Percentiles rank a stretch among this genome's conserved stretches.
phyloP scores from a whole-genome alignment of 2,888 invertebrate species.

The Formica aserva region DNA sequence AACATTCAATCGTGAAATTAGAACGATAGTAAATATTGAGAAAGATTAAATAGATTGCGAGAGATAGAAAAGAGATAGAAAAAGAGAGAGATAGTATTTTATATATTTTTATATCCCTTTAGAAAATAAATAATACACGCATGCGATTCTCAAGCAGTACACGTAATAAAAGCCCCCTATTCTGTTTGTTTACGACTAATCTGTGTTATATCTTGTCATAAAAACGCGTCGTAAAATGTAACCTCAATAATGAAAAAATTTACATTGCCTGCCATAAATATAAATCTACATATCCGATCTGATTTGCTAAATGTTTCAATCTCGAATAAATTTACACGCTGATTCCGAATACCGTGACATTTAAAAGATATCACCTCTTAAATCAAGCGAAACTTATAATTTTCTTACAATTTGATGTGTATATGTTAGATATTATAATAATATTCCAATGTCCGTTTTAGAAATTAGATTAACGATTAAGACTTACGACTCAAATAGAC shows the following conservation, averaged over 20 bases:
- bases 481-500: background rate
- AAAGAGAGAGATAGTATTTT: background rate
- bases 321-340: background rate
- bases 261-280: slow-evolving; percentile 52
- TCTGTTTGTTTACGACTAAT: slow-evolving; percentile 53
- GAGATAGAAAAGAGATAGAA: background rate
- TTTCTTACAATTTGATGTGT: background rate
- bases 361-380: background rate
- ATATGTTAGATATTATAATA: background rate
- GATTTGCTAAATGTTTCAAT: slow-evolving; percentile 45
- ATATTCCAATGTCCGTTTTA: background rate
- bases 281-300: slow-evolving; percentile 45
- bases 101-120: slow-evolving; percentile 20
- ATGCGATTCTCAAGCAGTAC: slow-evolving; percentile 3
- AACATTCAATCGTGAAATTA: background rate
- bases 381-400: background rate
- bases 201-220: slow-evolving; percentile 54
- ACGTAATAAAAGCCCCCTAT: slow-evolving; percentile 42
- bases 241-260: slow-evolving; percentile 53
- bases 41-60: background rate
- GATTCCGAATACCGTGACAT: background rate
- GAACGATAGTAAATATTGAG: background rate
- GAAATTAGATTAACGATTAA: slow-evolving; percentile 17
- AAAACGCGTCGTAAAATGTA: slow-evolving; percentile 55
- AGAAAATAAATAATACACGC: slow-evolving; percentile 32